These are phyloP conservation scores for Shargacucullia verbasci DNA, from an alignment of 2,888 invertebrate genomes.

Conservation along the genomic window DNA sequence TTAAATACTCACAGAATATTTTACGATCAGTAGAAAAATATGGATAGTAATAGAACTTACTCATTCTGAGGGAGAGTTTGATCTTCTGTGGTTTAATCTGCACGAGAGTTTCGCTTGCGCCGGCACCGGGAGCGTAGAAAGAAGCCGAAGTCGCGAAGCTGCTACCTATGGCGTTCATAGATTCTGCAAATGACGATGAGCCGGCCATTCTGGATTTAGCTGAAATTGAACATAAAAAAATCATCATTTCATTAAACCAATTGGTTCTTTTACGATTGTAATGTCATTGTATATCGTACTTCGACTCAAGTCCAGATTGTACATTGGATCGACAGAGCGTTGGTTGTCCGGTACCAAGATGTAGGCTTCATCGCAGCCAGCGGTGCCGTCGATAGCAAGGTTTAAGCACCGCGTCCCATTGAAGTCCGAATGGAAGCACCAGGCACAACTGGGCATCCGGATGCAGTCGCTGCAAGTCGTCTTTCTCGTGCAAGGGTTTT, in stretches of 20 bases:
- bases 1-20: conserved; percentile 3
- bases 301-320: conserved; percentile 79
- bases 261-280: no score
- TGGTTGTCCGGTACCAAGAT: conserved; percentile 90
- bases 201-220: conserved; percentile 76
- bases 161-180: conserved; percentile 73
- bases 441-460: conserved; percentile 95
- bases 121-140: no score
- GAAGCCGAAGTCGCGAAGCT: conserved; percentile 65
- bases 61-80: conserved; percentile 93
- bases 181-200: conserved; percentile 74
- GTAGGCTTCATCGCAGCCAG: conserved; percentile 91
- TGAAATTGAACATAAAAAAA: conserved; percentile 49
- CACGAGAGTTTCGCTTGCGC: conserved; percentile 88
- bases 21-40: conserved; percentile 1
- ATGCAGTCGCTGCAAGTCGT: conserved; percentile 97
- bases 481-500: conserved; percentile 95
- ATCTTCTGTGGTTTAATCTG: conserved; percentile 95
- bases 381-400: conserved; percentile 85
- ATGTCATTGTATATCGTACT: conserved; percentile 61
- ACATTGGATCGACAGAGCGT: conserved; percentile 74
- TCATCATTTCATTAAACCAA: no score
- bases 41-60: conserved; percentile 78
- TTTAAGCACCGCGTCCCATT: conserved; percentile 90
- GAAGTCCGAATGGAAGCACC: conserved; percentile 89